Base-by-base conservation (phyloP, 2,113 vertebrate genomes). In the Notarius lentiginosus region DNA sequence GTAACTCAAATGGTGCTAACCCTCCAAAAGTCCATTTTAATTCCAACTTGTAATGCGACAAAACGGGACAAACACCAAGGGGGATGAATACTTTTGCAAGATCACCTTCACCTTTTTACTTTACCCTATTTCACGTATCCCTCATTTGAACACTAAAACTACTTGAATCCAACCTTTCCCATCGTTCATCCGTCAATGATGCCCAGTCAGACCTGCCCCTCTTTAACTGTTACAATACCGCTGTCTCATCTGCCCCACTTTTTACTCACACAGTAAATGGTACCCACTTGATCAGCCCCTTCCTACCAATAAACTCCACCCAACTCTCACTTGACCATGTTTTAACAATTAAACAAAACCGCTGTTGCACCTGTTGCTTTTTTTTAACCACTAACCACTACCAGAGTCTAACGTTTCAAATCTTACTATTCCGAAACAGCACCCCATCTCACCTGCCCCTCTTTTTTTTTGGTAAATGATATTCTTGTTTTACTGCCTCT, bases 371-470 rank as follows among this genome's bases (percentile, higher is more conserved):
- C 41, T 20, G 70, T 20, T 1, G 17, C 41, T 22, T 14, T 76
- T 51, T 12, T 53, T 24, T 76, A 80, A 34, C n/a, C 77, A 80
- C 30, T 79, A 56, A 79, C 9, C n/a, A 79, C 77, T 60, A 80
- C 56, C 27, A 22, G 27, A 60, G 53, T 80, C 8, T 60, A 17
- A 80, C 30, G 9, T 79, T 34, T 27, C 27, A n/a, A 3, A 18
- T 79, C n/a, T 75, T 47, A 73, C 47, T 70, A 73, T 53, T 53
- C 22, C 12, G 5, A 53, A 76, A 76, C 73, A n/a, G 76, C 15
- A 17, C 24, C 22, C 76, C 2, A 5, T 60, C 56, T 22, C 27
- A 34, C 79, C 30, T 60, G 55, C 55, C 55, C 4, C 77, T 73
- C 5, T 51, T 22, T 51, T 10, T 41, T 53, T 56, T 12, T n/a